These are phyloP conservation scores for Drosophila nasuta DNA, from an alignment of 1,140 invertebrate genomes.

Conservation along the genomic window DNA sequence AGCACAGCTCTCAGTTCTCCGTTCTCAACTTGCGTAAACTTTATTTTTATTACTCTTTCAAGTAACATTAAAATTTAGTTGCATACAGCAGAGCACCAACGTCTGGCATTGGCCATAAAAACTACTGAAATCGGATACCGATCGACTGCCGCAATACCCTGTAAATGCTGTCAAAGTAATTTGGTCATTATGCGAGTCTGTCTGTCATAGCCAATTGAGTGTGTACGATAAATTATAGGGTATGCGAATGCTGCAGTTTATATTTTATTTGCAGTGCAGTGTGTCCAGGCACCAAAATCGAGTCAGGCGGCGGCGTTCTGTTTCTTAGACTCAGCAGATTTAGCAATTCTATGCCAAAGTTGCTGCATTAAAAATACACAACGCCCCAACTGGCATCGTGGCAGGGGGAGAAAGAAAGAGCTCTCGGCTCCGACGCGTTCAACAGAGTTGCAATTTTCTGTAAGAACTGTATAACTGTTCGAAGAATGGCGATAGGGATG, in stretches of 20 bases:
- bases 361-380: slow-evolving; percentile 81
- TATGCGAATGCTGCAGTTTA: slow-evolving; percentile 68
- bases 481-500: neutral
- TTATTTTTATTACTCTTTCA: slow-evolving; percentile 83
- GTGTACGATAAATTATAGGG: neutral
- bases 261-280: slow-evolving; percentile 71
- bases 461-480: neutral
- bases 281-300: slow-evolving; percentile 19
- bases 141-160: neutral
- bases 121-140: neutral
- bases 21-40: slow-evolving; percentile 76
- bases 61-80: slow-evolving; percentile 83
- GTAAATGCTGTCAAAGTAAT: neutral
- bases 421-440: slow-evolving; percentile 13
- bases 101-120: slow-evolving; percentile 50
- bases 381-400: slow-evolving; percentile 16
- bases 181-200: neutral
- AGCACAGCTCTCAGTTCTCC: slow-evolving; percentile 6
- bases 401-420: neutral
- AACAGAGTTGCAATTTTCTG: slow-evolving; percentile 76
- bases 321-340: slow-evolving; percentile 81
- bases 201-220: neutral
- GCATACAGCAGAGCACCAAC: slow-evolving; percentile 53
- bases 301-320: slow-evolving; percentile 32
- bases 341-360: slow-evolving; percentile 81